Conservation (phyloP, 2,113 vertebrate genomes). For the Formicarius rufipectus region DNA sequence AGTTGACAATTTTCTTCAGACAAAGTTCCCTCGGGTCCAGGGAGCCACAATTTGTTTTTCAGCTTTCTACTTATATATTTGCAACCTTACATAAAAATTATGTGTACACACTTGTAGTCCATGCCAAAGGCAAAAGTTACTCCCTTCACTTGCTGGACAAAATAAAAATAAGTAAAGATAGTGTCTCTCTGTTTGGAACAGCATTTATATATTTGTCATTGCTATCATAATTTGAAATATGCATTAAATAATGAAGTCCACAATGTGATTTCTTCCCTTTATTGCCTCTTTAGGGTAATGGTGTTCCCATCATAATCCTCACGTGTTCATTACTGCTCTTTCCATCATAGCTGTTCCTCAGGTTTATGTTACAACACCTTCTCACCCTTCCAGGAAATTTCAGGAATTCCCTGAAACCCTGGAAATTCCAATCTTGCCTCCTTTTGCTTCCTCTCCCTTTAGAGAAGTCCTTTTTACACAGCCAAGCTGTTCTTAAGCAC, state of each 20-base stretch:
- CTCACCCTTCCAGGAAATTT: neutral
- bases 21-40: neutral
- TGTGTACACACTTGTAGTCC: neutral
- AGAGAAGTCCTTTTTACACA: neutral
- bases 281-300: neutral
- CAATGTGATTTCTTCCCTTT: neutral
- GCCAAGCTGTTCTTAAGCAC: neutral
- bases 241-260: neutral
- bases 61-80: neutral
- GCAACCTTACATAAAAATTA: neutral
- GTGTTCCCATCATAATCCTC: neutral
- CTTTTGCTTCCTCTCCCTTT: neutral
- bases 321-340: neutral
- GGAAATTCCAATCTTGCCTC: fast-evolving
- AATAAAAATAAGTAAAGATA: neutral
- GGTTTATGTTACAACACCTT: fast-evolving
- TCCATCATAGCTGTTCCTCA: neutral
- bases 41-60: constrained; percentile 2
- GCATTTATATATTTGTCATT: neutral
- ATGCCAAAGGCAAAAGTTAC: neutral
- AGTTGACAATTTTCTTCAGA: constrained; percentile 25
- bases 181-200: neutral
- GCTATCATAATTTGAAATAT: neutral
- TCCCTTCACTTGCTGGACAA: neutral
- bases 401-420: neutral